phyloP scores from a whole-genome alignment of 2,797 vertebrate genomes.

The Danio tinwini region DNA sequence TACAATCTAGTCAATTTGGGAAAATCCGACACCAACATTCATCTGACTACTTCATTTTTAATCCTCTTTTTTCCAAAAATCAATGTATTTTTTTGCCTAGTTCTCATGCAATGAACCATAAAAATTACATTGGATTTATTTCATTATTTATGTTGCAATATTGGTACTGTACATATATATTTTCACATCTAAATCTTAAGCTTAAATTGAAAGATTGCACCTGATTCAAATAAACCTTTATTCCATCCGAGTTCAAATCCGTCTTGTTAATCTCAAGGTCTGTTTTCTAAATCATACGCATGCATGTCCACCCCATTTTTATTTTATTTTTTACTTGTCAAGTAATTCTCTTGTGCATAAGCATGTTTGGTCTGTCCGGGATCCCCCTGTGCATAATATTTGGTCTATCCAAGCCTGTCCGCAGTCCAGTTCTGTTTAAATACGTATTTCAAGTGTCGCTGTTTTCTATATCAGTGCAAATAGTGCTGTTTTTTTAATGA shows the following conservation, averaged over 20 bases:
- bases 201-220: constrained; percentile 10
- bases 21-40: not conserved
- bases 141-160: not conserved
- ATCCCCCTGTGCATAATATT: constrained; percentile 45
- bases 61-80: not conserved
- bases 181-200: constrained; percentile 12
- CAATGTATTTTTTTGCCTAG: not conserved
- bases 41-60: not conserved
- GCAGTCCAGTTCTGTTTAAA: constrained; percentile 20
- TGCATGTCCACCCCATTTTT: constrained; percentile 19
- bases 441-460: constrained; percentile 34
- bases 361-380: not conserved
- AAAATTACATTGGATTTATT: constrained; percentile 8
- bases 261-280: constrained; percentile 25
- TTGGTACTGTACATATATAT: constrained; percentile 10
- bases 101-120: constrained; percentile 32
- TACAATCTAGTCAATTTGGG: not conserved
- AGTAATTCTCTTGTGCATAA: constrained; percentile 35
- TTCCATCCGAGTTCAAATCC: constrained; percentile 19
- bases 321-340: constrained; percentile 5
- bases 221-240: constrained; percentile 30
- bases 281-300: constrained; percentile 21
- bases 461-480: constrained; percentile 53
- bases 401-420: constrained; percentile 32
- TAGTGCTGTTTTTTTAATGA: constrained; percentile 35